A percentile compares a stretch with the other conserved stretches of the same genome.
These are phyloP conservation scores for Abscondita cerata DNA, from an alignment of 2,888 invertebrate genomes.

Conservation along the genomic window DNA sequence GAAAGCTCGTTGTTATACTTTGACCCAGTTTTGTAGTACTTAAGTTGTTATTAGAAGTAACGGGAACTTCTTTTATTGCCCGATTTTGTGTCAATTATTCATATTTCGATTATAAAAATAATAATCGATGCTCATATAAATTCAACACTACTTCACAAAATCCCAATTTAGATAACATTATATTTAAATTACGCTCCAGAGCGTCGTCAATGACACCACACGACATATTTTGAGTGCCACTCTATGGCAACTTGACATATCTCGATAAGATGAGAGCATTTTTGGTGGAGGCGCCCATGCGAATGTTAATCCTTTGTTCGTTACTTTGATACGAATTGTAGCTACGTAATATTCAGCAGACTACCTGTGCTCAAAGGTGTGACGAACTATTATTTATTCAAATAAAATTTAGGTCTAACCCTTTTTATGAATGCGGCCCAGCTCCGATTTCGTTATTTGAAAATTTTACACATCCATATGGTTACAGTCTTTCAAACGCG, in stretches of 20 bases:
- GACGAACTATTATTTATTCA: slow-evolving; percentile 47
- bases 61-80: too few relatives aligned
- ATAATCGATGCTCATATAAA: slow-evolving; percentile 8
- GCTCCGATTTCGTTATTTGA: slow-evolving; percentile 34
- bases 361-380: slow-evolving; percentile 43
- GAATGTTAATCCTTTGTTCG: slow-evolving; percentile 29
- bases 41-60: background rate
- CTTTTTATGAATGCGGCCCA: slow-evolving; percentile 38
- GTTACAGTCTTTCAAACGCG: slow-evolving; percentile 23
- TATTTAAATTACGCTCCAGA: slow-evolving; percentile 46
- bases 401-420: slow-evolving; percentile 42
- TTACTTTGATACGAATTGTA: slow-evolving; percentile 22
- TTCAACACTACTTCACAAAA: slow-evolving; percentile 33
- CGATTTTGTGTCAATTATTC: too few relatives aligned
- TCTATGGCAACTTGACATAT: slow-evolving; percentile 55
- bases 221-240: slow-evolving; percentile 51
- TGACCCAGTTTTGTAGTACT: slow-evolving; percentile 36
- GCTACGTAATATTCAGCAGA: slow-evolving; percentile 28
- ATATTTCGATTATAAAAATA: slow-evolving; percentile 14
- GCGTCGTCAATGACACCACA: slow-evolving; percentile 48
- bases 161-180: slow-evolving; percentile 50
- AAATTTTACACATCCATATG: slow-evolving; percentile 40
- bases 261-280: slow-evolving; percentile 51
- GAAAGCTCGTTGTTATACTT: slow-evolving; percentile 32
- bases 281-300: slow-evolving; percentile 34